Evolutionary conservation across 2,797 vertebrate species (phyloP).

Genomic region (Halcyon badia): DNA sequence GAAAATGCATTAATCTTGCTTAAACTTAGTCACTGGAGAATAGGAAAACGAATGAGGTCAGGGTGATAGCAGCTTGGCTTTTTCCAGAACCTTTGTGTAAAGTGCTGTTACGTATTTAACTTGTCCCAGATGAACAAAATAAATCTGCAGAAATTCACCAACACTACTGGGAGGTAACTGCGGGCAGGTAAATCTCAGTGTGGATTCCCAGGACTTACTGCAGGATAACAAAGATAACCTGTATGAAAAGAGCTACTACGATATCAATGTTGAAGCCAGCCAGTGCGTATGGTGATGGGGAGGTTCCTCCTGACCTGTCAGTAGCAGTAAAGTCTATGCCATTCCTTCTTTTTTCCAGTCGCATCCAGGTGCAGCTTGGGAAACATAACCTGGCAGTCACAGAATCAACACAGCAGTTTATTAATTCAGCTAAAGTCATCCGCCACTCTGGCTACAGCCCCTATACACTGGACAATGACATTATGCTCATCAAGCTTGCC

Average conservation of each 20-base stretch:
- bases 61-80: no score
- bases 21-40: neutral
- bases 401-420: conserved; percentile 81
- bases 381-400: conserved; percentile 77
- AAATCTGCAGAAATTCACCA: neutral
- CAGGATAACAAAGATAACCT: neutral
- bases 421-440: conserved; percentile 79
- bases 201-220: neutral
- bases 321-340: neutral
- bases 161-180: no score
- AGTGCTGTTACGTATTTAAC: neutral
- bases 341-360: conserved; percentile 69
- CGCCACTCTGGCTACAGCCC: conserved; percentile 75
- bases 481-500: conserved; percentile 89
- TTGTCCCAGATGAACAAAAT: neutral
- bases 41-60: neutral
- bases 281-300: rapidly evolving
- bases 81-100: neutral
- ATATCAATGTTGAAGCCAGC: rapidly evolving
- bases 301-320: neutral
- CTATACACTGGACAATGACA: conserved; percentile 82
- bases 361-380: conserved; percentile 85
- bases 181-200: neutral
- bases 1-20: neutral
- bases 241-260: rapidly evolving